Evolutionary conservation across 2,797 vertebrate genomes (phyloP), one percentile per base, ranked within the genome.

Genomic region (Scyliorhinus canicula): DNA sequence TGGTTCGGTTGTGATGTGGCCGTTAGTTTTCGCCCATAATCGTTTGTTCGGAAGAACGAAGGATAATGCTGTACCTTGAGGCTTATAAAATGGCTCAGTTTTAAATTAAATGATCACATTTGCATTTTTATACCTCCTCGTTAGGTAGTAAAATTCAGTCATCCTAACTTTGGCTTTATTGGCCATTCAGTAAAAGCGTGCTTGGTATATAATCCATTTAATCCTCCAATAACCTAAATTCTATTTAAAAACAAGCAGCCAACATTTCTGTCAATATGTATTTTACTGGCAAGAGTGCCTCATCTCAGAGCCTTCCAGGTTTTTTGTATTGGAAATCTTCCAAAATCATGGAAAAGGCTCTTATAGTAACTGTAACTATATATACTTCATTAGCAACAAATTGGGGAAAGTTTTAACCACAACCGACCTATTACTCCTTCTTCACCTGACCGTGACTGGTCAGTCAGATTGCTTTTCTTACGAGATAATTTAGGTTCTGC

Each of bases 61-160:
- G 31, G 50, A 16, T 55, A 55, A 16, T 86, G 50, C 50, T 35
- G 26, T 86, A 86, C 35, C 50, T 82, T 11, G 12, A 86, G 14
- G 84, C 9, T 31, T 86, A 86, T 86, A 86, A 86, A 86, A 16
- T 55, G 31, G 47, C 3, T 86, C 84, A 86, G 52, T 86, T 86
- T 86, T 86, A 86, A 86, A 86, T 86, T 86, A 86, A 52, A 35
- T 86, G 28, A 55, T 55, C 52, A 31, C 55, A 86, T 86, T 86
- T 52, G 84, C 84, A 86, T 86, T 86, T 86, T 86, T 86, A 86
- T 55, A 52, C 28, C 84, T 55, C 50, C 84, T 86, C 55, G 84
- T 86, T 86, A 86, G 50, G 11, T 55, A 86, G 50, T 86, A 31
- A 86, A 86, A 86, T 55, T 35, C 84, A 86, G 47, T 55, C 84